Percentiles rank a stretch among this genome's conserved stretches.
These are phyloP conservation scores for Sialia sialis DNA, from an alignment of 2,113 vertebrate species.

Conservation along the genomic window DNA sequence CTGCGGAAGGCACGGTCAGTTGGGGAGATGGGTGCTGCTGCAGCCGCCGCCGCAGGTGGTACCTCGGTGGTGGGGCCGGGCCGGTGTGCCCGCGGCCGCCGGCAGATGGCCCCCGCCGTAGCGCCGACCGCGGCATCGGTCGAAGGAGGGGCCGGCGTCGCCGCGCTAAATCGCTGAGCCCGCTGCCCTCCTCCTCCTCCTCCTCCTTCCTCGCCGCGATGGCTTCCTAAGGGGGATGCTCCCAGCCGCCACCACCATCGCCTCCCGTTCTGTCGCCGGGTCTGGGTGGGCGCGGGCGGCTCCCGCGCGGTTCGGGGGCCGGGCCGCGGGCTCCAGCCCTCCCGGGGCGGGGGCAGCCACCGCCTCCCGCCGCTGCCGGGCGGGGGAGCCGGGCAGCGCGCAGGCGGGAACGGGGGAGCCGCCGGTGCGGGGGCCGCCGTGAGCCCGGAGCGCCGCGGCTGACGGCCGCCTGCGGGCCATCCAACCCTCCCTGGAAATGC, in stretches of 20 bases:
- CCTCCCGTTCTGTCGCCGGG: background rate
- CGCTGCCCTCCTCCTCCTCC: background rate
- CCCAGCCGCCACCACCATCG: background rate
- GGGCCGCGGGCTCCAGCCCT: background rate
- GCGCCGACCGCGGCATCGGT: background rate
- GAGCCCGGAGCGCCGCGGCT: background rate
- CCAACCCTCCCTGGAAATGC: background rate
- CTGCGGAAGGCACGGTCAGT: background rate
- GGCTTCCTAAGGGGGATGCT: background rate
- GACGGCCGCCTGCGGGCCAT: background rate
- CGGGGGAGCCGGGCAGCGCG: too few relatives aligned
- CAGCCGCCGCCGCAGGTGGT: background rate
- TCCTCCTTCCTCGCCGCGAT: background rate
- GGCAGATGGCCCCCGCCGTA: slow-evolving; percentile 49
- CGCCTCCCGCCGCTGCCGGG: background rate
- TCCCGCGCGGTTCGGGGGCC: slow-evolving; percentile 40
- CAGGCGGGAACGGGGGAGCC: too few relatives aligned
- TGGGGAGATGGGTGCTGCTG: rapidly evolving
- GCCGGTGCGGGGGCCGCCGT: background rate
- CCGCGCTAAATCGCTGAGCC: background rate
- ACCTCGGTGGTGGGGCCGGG: background rate
- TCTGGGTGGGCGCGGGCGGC: background rate
- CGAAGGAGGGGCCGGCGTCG: background rate
- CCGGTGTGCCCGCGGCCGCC: background rate
- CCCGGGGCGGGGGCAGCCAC: background rate